phyloP scores from a whole-genome alignment of 2,797 vertebrate species.

The Pelodytes ibericus region DNA sequence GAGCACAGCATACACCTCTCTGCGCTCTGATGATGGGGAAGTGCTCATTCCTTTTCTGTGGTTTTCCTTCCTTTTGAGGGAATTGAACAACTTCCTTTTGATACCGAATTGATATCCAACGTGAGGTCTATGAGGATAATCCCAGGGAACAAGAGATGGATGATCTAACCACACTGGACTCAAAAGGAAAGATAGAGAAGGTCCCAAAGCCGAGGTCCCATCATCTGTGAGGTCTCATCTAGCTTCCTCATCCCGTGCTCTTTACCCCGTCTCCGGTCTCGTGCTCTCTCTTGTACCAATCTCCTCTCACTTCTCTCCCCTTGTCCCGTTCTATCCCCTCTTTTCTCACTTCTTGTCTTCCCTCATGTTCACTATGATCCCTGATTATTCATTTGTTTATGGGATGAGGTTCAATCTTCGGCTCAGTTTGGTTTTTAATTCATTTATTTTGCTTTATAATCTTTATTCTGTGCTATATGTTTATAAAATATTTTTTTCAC shows the following conservation, averaged over 20 bases:
- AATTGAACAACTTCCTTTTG: neutral
- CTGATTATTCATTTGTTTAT: no score
- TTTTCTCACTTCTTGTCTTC: neutral
- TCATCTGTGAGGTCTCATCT: neutral
- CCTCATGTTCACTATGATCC: neutral
- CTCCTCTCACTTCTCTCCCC: neutral
- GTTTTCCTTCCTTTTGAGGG: neutral
- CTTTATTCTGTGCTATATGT: no score
- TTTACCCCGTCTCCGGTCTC: neutral
- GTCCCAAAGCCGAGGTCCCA: no score
- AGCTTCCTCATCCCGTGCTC: neutral
- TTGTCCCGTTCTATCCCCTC: neutral
- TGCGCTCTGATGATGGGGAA: slow-evolving; percentile 17
- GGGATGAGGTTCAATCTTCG: no score
- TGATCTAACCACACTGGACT: neutral
- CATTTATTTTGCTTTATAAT: no score
- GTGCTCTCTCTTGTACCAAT: neutral
- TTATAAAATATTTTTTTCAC: no score
- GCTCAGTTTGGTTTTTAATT: no score
- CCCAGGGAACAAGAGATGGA: neutral
- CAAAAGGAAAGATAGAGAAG: no score
- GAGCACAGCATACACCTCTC: neutral
- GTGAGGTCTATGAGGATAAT: neutral
- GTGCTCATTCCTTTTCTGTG: neutral
- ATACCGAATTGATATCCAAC: slow-evolving; percentile 12